Percentiles rank a stretch among this genome's conserved stretches.
phyloP scores from a whole-genome alignment of 2,888 invertebrate species.

The Eupithecia exiguata region DNA sequence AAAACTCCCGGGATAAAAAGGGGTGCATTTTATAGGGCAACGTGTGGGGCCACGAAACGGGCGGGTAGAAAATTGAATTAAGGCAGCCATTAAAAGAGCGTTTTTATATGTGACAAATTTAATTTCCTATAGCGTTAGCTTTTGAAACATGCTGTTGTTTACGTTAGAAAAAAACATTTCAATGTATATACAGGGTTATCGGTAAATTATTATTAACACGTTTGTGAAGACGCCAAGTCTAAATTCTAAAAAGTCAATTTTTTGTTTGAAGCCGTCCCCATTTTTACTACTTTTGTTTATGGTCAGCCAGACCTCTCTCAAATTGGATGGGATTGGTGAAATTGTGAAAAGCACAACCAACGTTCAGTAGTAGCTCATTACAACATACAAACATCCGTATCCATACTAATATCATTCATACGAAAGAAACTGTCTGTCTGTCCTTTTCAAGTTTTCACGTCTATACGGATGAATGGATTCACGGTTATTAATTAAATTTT shows the following conservation, averaged over 20 bases:
- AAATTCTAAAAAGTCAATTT: too few relatives aligned
- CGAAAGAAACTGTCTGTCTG: too few relatives aligned
- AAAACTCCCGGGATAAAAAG: conserved; percentile 13
- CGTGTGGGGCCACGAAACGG: conserved; percentile 22
- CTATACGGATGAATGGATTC: too few relatives aligned
- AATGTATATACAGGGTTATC: too few relatives aligned
- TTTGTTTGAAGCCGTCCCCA: too few relatives aligned
- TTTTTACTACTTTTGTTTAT: too few relatives aligned
- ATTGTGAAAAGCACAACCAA: neutral
- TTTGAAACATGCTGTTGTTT: neutral
- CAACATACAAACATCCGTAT: neutral
- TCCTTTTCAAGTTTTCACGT: too few relatives aligned
- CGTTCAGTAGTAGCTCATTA: neutral
- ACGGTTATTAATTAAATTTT: too few relatives aligned
- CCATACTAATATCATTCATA: too few relatives aligned
- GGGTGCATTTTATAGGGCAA: conserved; percentile 33
- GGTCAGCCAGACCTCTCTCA: neutral
- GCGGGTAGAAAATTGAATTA: conserved; percentile 3
- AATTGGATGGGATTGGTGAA: neutral
- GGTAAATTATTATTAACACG: too few relatives aligned
- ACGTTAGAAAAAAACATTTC: too few relatives aligned
- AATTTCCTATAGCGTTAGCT: neutral
- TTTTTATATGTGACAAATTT: neutral
- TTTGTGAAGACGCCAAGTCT: too few relatives aligned
- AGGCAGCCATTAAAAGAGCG: neutral